phyloP scores from a whole-genome alignment of 2,797 vertebrate species.

The Sebastes matsubarae region DNA sequence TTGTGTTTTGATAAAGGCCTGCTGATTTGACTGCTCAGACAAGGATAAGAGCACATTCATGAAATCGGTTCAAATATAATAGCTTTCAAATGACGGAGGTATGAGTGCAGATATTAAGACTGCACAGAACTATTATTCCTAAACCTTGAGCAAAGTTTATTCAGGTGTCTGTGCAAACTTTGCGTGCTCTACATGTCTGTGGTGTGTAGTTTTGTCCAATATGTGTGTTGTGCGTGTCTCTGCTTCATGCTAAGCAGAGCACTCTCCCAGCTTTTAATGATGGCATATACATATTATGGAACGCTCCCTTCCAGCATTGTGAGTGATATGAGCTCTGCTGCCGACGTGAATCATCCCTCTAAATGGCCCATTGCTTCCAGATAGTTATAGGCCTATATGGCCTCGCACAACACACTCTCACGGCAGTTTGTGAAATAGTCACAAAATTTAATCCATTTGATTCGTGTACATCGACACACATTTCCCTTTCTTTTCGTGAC shows the following conservation, averaged over 20 bases:
- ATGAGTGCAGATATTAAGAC: constrained; percentile 24
- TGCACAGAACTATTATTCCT: constrained; percentile 27
- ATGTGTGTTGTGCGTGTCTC: background rate
- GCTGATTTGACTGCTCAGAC: background rate
- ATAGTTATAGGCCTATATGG: constrained; percentile 47
- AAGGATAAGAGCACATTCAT: constrained; percentile 17
- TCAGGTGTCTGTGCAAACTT: constrained; percentile 46
- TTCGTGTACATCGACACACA: too few species aligned
- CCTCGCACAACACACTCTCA: background rate
- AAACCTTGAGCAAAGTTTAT: constrained; percentile 53
- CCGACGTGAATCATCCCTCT: constrained; percentile 56
- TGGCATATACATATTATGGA: constrained; percentile 30
- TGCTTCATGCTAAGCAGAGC: constrained; percentile 24
- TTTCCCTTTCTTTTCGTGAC: too few species aligned
- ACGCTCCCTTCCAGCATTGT: constrained; percentile 26
- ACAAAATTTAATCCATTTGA: too few species aligned
- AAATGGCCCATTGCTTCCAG: constrained; percentile 58
- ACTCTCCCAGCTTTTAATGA: constrained; percentile 40
- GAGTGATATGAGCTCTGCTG: constrained; percentile 47
- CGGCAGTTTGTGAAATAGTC: too few species aligned
- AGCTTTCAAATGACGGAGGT: constrained; percentile 16
- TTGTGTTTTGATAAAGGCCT: constrained; percentile 9
- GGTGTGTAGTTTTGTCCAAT: background rate
- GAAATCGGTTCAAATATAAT: constrained; percentile 32
- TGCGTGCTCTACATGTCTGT: background rate